Conservation (phyloP, 1,140 invertebrate genomes). For the Bombus haemorrhoidalis region DNA sequence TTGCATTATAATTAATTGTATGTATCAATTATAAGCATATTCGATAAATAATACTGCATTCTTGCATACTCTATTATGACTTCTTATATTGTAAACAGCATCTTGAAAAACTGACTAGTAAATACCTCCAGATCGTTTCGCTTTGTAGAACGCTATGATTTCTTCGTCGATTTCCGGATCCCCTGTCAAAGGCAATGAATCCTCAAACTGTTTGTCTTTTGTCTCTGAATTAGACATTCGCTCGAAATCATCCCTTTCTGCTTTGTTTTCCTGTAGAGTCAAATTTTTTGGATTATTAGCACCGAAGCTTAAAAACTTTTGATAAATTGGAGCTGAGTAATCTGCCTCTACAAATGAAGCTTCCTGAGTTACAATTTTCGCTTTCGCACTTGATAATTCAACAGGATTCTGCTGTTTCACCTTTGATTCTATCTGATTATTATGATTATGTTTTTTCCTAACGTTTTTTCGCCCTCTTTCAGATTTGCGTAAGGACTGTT, state of each 20-base stretch:
- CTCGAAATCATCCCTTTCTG: not conserved
- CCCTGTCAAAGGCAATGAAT: constrained; percentile 78
- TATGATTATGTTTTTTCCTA: not conserved
- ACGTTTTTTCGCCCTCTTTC: not conserved
- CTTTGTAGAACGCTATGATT: constrained; percentile 81
- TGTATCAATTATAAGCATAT: not conserved
- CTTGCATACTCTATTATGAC: not conserved
- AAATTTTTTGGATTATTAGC: not conserved
- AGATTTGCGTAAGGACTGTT: not conserved
- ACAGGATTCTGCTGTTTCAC: not conserved
- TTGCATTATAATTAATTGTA: not conserved
- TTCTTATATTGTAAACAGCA: not conserved
- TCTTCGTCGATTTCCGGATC: constrained; percentile 81
- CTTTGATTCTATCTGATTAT: not conserved
- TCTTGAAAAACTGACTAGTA: constrained; percentile 5
- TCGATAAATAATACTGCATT: constrained; percentile 8
- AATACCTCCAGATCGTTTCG: constrained; percentile 64
- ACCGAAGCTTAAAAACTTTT: constrained; percentile 3
- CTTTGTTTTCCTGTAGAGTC: not conserved
- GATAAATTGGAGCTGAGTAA: not conserved
- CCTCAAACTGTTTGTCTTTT: constrained; percentile 59
- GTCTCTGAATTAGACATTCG: not conserved
- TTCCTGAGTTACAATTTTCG: not conserved
- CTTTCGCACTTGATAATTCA: not conserved
- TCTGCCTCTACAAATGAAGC: not conserved